A percentile compares a stretch with the other conserved stretches of the same genome.
Conservation (phyloP, 2,888 invertebrate genomes). For the Cephalotes varians region DNA sequence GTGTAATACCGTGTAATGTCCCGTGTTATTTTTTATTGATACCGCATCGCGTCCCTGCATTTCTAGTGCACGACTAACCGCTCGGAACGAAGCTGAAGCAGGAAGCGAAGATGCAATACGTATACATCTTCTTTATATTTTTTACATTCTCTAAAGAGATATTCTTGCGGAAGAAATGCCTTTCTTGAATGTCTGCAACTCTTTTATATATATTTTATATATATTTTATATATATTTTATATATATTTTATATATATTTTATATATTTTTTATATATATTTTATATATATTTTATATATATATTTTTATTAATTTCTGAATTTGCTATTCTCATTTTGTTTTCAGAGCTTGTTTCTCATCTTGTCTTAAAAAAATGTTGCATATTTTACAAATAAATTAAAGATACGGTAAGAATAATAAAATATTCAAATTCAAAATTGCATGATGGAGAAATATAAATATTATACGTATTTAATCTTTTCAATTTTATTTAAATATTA, state of each 20-base stretch:
- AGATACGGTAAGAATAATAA: not conserved
- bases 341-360: too few relatives aligned
- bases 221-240: too few relatives aligned
- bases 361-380: not conserved
- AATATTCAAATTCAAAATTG: not conserved
- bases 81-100: conserved; percentile 25
- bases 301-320: not conserved
- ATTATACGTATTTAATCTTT: not conserved
- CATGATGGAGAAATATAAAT: not conserved
- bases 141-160: not conserved
- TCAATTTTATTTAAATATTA: not conserved
- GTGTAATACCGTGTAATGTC: conserved; percentile 21
- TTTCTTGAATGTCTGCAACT: not conserved
- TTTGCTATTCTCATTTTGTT: not conserved
- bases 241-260: too few relatives aligned
- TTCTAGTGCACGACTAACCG: conserved; percentile 12
- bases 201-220: too few relatives aligned
- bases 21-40: conserved; percentile 10
- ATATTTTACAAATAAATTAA: conserved; percentile 1
- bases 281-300: not conserved
- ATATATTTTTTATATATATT: too few relatives aligned
- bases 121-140: not conserved
- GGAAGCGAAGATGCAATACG: not conserved
- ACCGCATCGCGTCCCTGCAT: conserved; percentile 25
- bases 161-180: not conserved